Evolutionary conservation across 2,888 invertebrate species (phyloP), one percentile per base, ranked within the genome.

Genomic region (Dicyrtoma fusca): DNA sequence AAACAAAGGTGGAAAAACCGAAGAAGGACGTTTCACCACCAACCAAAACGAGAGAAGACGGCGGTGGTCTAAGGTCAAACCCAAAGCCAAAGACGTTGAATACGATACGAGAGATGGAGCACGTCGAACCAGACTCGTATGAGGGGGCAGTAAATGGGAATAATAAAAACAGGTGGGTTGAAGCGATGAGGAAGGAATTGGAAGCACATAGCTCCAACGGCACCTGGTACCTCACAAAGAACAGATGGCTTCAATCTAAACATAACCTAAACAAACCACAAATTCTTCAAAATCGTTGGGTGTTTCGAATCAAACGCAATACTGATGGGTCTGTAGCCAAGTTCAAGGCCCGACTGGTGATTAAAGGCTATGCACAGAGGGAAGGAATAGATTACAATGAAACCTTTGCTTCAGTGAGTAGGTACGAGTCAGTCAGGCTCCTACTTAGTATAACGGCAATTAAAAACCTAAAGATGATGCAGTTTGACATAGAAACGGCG

Each of bases 401-500:
- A 25, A 75, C 75, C 1, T 75, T 68, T 51, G 61, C 72, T 1
- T 42, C 72, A 0, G 75, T 75, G 0, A 53, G 55, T 19, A 25
- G 71, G 4, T 72, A 45, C 45, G 75, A 75, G 34, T 63, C 70
- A 0, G 49, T 73, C 0, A 47, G 72, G 0, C 11, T 71, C 2
- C 42, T 75, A 1, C 19, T 72, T 4, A n/a, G 47, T 5, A 49
- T 72, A n/a, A 74, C 74, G 13, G 76, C 76, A 6, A 21, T 53
- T 1, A 8, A 51, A 0, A n/a, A 42, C 1, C 19, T 47, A 1
- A 17, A 19, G 0, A 55, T 72, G 1, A 49, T 1, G 3, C 72
- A 63, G 23, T 75, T 69, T 57, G 75, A 75, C 23, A 21, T 74
- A 0, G 45, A 49, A 17, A 74, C 74, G 0, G 76, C 76, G 0